Base-by-base conservation (phyloP, 2,888 invertebrate species). In the Mythimna impura region DNA sequence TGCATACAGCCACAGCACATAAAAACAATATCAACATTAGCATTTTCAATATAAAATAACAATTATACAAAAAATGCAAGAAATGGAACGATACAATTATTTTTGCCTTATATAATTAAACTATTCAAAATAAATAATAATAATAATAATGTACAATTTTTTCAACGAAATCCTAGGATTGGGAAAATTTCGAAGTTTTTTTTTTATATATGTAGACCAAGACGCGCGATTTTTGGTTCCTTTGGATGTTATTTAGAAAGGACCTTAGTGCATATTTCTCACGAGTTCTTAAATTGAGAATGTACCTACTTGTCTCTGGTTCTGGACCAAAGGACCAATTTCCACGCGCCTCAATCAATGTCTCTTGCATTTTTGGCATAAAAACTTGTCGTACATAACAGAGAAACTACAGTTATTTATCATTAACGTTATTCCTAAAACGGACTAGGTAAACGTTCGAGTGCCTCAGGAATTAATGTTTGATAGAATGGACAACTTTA, bases 1-100 rank as follows among this genome's bases (percentile, higher is more conserved):
- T 64, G 50, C 66, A 66, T 77, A 72, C 61, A 82, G 74, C 82
- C 70, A 80, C 71, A 83, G 81, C 81, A 83, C 87, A 83, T 81
- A 80, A 91, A 94, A 93, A 92, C 93, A 93, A 93, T 93, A 87
- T 93, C 91, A 94, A 95, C 93, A 94, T 91, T 90, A 90, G 93
- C 92, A 91, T 92, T 93, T 85, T 91, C 87, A 87, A 89, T 93
- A 93, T 91, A 93, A 94, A 94, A 91, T 93, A 95, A 95, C 95
- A 95, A 93, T 95, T 92, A 93, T 92, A 95, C 93, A 94, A 89
- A 94, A 94, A 96, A 95, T 95, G 95, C 95, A 94, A 92, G 90
- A 93, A 93, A 93, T 95, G 95, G 95, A 96, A 95, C 94, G 93
- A 94, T 93, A 93, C 87, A 92, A 91, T 89, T 84, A 81, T 75